Conservation (phyloP, 1,140 invertebrate genomes). For the Apis mellifera region DNA sequence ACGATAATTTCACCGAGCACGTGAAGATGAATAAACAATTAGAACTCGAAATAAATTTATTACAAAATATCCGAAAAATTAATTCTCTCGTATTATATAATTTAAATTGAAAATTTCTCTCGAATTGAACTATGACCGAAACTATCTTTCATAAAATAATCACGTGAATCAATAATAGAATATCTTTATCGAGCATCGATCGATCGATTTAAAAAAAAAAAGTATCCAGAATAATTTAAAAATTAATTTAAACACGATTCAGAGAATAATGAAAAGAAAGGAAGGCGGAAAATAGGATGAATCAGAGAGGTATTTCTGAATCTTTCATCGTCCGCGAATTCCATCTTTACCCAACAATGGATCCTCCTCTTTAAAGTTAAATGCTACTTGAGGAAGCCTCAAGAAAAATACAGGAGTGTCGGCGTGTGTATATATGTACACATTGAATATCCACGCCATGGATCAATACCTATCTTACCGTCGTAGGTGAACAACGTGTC, state of each 20-base stretch:
- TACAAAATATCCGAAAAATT: background rate
- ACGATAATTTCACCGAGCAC: background rate
- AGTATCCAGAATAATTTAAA: too few species aligned
- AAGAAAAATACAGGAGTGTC: constrained; percentile 41
- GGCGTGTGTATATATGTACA: constrained; percentile 2
- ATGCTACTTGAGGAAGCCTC: constrained; percentile 29
- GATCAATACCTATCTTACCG: constrained; percentile 52
- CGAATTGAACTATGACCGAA: too few species aligned
- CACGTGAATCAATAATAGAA: too few species aligned
- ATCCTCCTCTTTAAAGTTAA: constrained; percentile 26
- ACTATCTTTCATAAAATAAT: too few species aligned
- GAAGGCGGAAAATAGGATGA: background rate
- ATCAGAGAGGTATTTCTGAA: background rate
- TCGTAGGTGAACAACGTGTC: constrained; percentile 27
- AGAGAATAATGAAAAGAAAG: too few species aligned
- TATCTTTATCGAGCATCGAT: too few species aligned
- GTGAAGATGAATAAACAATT: too few species aligned
- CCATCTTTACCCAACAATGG: constrained; percentile 2
- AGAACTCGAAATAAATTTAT: background rate
- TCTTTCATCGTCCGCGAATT: background rate
- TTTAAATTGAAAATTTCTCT: too few species aligned
- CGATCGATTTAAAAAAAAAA: too few species aligned
- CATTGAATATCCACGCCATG: constrained; percentile 20
- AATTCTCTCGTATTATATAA: too few species aligned
- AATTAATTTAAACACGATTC: too few species aligned